Percentiles rank a stretch among this genome's conserved stretches.
phyloP scores from a whole-genome alignment of 2,888 invertebrate species.

The Neoascia interrupta region DNA sequence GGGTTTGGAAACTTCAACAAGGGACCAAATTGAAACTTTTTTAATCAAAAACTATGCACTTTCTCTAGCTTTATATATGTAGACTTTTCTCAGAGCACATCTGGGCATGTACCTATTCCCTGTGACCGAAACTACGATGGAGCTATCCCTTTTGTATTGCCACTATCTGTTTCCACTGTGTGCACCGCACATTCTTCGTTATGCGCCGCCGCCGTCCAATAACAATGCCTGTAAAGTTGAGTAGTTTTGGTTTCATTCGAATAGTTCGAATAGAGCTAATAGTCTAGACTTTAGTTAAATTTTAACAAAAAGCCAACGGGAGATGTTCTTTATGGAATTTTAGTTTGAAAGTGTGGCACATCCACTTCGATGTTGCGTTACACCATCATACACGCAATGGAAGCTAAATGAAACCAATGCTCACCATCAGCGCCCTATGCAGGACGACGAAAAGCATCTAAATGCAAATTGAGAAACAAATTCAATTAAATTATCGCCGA shows the following conservation, averaged over 20 bases:
- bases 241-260: slow-evolving; percentile 59
- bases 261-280: slow-evolving; percentile 47
- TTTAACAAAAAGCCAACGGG: slow-evolving; percentile 26
- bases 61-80: slow-evolving; percentile 2
- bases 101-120: slow-evolving; percentile 17
- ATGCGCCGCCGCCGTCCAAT: not conserved
- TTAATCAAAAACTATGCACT: slow-evolving; percentile 65
- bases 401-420: not conserved
- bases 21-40: slow-evolving; percentile 68
- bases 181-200: slow-evolving; percentile 15
- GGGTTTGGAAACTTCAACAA: slow-evolving; percentile 60
- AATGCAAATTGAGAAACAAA: slow-evolving; percentile 51
- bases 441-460: slow-evolving; percentile 37
- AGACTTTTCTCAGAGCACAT: slow-evolving; percentile 13
- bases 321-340: not conserved
- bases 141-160: slow-evolving; percentile 34
- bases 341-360: not conserved
- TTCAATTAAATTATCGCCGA: slow-evolving; percentile 57
- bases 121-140: slow-evolving; percentile 12
- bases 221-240: slow-evolving; percentile 40
- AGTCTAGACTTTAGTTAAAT: slow-evolving; percentile 54
- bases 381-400: slow-evolving; percentile 8
- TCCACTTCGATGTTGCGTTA: not conserved
- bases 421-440: slow-evolving; percentile 5
- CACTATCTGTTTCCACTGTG: slow-evolving; percentile 20